These are phyloP conservation scores for Micromussa lordhowensis DNA, from an alignment of 92 coral and sea anemone species.

Conservation along the genomic window DNA sequence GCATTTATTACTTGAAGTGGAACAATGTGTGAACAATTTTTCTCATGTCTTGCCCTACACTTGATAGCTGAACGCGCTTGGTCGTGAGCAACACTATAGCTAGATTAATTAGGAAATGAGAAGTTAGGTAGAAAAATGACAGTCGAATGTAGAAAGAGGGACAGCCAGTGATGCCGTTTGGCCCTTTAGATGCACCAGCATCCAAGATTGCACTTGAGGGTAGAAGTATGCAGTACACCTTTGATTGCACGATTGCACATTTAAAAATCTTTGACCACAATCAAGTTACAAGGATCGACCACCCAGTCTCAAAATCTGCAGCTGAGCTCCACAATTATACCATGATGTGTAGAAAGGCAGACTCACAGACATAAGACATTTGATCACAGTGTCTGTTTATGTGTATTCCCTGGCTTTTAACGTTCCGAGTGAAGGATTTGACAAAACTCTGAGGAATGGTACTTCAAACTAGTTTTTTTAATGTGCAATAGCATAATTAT, in stretches of 20 bases:
- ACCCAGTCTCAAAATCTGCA: neutral
- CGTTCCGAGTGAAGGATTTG: too few relatives aligned
- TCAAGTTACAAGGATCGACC: neutral
- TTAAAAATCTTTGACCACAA: neutral
- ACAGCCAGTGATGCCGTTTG: neutral
- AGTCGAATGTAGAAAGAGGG: neutral
- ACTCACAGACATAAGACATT: too few relatives aligned
- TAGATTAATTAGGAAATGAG: too few relatives aligned
- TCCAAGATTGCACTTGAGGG: neutral
- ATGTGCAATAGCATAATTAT: neutral
- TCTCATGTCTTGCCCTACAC: neutral
- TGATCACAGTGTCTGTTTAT: neutral
- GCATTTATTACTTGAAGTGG: neutral
- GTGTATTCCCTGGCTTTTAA: neutral
- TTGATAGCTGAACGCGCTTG: neutral
- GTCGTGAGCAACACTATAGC: neutral
- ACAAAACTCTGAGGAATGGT: too few relatives aligned
- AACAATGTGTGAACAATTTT: neutral
- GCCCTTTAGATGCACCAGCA: neutral
- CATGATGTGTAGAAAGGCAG: neutral
- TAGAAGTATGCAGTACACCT: neutral
- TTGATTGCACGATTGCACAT: neutral
- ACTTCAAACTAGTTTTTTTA: too few relatives aligned
- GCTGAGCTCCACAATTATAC: neutral
- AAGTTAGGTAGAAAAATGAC: neutral